Percentiles rank a stretch among this genome's conserved stretches.
Conservation (phyloP, 2,113 vertebrate genomes). For the Boulengeromyrus knoepffleri region DNA sequence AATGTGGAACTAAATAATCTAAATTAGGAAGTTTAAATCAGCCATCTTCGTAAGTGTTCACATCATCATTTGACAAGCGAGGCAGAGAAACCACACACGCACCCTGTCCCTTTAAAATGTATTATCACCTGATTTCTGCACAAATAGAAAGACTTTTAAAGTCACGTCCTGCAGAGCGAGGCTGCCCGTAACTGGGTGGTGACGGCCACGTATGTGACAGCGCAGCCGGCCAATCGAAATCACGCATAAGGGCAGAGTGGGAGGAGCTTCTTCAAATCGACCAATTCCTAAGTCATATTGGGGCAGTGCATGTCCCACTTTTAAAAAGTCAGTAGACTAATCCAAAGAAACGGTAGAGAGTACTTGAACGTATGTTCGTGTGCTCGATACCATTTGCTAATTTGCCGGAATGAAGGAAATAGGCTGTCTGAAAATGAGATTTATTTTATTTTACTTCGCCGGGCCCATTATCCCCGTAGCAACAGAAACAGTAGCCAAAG, state of each 20-base stretch:
- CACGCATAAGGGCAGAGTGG: neutral
- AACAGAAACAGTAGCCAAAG: slow-evolving; percentile 29
- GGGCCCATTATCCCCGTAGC: slow-evolving; percentile 34
- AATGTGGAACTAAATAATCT: neutral
- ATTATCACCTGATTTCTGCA: slow-evolving; percentile 31
- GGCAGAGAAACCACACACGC: neutral
- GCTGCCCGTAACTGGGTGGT: neutral
- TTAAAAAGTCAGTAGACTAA: neutral
- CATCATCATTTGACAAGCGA: neutral
- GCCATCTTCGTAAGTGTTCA: neutral
- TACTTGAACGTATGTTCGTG: slow-evolving; percentile 27
- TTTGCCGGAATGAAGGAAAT: slow-evolving; percentile 7
- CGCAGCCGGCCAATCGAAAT: slow-evolving; percentile 28
- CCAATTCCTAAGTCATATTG: slow-evolving; percentile 39
- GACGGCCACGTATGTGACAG: slow-evolving; percentile 24
- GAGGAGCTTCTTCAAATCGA: slow-evolving; percentile 30
- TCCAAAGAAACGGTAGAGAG: slow-evolving; percentile 20
- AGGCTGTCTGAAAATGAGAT: slow-evolving; percentile 35
- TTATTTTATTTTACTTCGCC: slow-evolving; percentile 32
- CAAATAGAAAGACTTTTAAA: slow-evolving; percentile 26
- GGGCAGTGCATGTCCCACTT: slow-evolving; percentile 10
- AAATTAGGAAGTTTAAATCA: neutral
- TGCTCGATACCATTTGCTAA: slow-evolving; percentile 20
- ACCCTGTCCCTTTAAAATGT: slow-evolving; percentile 33
- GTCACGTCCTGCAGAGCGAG: slow-evolving; percentile 27